Percentiles rank a stretch among this genome's conserved stretches.
Evolutionary conservation across 2,888 invertebrate genomes (phyloP).

Genomic region (Seladonia tumulorum): DNA sequence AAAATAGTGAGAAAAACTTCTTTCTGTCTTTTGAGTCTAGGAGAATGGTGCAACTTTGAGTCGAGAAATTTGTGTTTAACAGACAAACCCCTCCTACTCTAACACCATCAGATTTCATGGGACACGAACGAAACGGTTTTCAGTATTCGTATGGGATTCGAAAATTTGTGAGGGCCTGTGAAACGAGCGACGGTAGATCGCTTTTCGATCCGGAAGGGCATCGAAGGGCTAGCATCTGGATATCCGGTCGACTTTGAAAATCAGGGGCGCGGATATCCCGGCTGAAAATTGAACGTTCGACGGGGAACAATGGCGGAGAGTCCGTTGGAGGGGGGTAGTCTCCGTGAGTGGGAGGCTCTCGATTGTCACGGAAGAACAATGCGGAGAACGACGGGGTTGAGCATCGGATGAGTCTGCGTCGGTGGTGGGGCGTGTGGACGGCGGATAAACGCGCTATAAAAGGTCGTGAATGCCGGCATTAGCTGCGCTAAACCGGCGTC

Average conservation of each 20-base stretch:
- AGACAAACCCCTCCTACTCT: too few relatives aligned
- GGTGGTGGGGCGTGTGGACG: neutral
- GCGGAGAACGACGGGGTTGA: neutral
- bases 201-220: neutral
- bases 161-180: too few relatives aligned
- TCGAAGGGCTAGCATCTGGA: neutral
- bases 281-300: conserved; percentile 33
- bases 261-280: neutral
- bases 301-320: conserved; percentile 19
- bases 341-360: conserved; percentile 12
- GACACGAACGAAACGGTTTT: too few relatives aligned
- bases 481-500: conserved; percentile 58
- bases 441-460: conserved; percentile 64
- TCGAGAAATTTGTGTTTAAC: too few relatives aligned
- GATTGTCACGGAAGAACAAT: conserved; percentile 56
- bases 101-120: too few relatives aligned
- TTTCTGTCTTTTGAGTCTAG: too few relatives aligned
- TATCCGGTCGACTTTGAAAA: neutral
- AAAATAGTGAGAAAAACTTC: too few relatives aligned
- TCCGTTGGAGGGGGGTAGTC: conserved; percentile 9
- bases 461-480: conserved; percentile 63
- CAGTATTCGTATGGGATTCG: too few relatives aligned
- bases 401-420: conserved; percentile 21
- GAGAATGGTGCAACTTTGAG: too few relatives aligned
- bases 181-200: neutral